Evolutionary conservation across 2,797 vertebrate species (phyloP).

Genomic region (Cygnus olor): DNA sequence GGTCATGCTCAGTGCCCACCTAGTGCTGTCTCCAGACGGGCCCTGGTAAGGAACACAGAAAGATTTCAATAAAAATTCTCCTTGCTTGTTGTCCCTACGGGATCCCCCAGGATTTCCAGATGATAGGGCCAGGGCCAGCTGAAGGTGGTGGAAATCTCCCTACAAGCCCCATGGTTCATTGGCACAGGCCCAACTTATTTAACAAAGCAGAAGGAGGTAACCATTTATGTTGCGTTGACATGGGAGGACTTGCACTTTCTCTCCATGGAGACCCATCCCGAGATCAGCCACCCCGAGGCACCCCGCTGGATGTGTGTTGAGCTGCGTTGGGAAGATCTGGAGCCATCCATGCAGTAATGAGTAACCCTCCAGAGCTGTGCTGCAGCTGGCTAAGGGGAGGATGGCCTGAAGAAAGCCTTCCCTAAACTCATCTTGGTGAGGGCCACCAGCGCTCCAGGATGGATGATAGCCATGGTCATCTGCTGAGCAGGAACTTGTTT

Average conservation of each 20-base stretch:
- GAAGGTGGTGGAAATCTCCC: not conserved
- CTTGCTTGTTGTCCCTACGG: not conserved
- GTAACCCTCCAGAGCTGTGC: not conserved
- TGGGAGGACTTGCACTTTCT: not conserved
- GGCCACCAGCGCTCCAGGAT: not conserved
- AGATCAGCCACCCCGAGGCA: not conserved
- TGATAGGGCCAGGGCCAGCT: not conserved
- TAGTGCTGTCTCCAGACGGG: not conserved
- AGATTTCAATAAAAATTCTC: not conserved
- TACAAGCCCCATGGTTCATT: not conserved
- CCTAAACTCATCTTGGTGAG: not conserved
- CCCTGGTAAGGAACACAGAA: not conserved
- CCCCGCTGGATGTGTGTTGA: not conserved
- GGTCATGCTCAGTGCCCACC: not conserved
- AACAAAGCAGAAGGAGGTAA: not conserved
- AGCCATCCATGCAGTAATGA: fast-evolving
- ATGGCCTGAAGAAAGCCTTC: not conserved
- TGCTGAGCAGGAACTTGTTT: not conserved
- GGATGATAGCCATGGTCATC: not conserved
- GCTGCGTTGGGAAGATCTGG: not conserved
- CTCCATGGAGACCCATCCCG: not conserved
- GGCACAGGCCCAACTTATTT: not conserved
- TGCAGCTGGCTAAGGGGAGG: not conserved
- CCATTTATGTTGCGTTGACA: not conserved
- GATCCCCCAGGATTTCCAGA: not conserved